Evolutionary conservation across 2,113 vertebrate species (phyloP), one percentile per base, ranked within the genome.

Genomic region (Pangasianodon gigas): DNA sequence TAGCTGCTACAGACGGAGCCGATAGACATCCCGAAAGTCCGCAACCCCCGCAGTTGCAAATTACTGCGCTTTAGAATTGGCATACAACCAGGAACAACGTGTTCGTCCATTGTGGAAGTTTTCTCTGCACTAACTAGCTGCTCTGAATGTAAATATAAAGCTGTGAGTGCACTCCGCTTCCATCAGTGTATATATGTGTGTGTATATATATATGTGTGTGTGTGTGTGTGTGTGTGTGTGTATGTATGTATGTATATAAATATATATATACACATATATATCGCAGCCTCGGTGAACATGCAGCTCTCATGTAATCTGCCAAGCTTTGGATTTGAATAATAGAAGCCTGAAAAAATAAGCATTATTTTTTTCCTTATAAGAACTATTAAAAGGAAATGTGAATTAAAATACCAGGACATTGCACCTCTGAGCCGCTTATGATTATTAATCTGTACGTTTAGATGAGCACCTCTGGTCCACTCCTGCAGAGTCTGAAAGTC

Each of bases 81-180:
- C 87, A 85, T 81, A 88, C 32, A 86, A 71, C 69, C 44, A 19
- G 24, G 56, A 79, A 56, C 3, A 14, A 32, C 46, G 16, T 11
- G 62, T 88, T 54, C 62, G 2, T 4, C 19, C 16, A 18, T 79
- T 44, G 56, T 29, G 41, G 48, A 62, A n/a, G 41, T 48, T 84
- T 37, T 48, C 21, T 37, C 58, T 6, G 65, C 44, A 44, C 62
- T 24, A 74, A 48, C n/a, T 79, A 48, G 51, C 60, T 71, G 41
- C 60, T 65, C 51, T 87, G 81, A 89, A 86, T 87, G 60, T 82
- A 69, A 91, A 89, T 79, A 14, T 85, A 24, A 32, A 51, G 48
- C 46, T 24, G 44, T 1, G 60, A 83, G 89, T 83, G 69, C 62
- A 26, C 77, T 56, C 48, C 37, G 29, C 52, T 46, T 85, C 13